Percentiles rank a stretch among this genome's conserved stretches.
Evolutionary conservation across 2,797 vertebrate species (phyloP).

Genomic region (Pangasius krempfi): DNA sequence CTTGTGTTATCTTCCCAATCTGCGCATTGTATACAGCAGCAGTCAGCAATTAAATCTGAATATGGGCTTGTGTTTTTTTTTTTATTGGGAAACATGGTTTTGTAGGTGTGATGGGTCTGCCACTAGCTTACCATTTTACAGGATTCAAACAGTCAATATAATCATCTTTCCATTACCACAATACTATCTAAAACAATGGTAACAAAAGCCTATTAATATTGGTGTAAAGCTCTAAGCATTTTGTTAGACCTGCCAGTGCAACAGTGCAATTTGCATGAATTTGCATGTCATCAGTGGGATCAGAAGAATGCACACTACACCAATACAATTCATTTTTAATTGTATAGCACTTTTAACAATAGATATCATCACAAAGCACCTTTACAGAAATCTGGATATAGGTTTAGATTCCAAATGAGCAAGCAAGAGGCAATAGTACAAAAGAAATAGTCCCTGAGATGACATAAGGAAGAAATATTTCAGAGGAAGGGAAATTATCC

Average conservation of each 20-base stretch:
- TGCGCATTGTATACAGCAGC: neutral
- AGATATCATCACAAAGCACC: neutral
- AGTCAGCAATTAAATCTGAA: neutral
- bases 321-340: neutral
- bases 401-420: neutral
- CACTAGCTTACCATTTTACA: neutral
- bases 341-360: neutral
- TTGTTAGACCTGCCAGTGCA: neutral
- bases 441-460: neutral
- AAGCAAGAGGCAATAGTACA: neutral
- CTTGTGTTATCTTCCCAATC: neutral
- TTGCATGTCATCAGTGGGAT: neutral
- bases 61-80: neutral
- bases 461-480: neutral
- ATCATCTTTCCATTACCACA: neutral
- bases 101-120: neutral
- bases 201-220: neutral
- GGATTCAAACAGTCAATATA: neutral
- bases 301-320: neutral
- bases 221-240: neutral
- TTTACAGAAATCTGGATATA: neutral
- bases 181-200: neutral
- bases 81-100: conserved; percentile 2
- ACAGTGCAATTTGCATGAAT: neutral
- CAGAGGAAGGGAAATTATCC: neutral